Percentiles rank a stretch among this genome's conserved stretches.
Conservation (phyloP, 1,140 invertebrate species). For the Apis dorsata region DNA sequence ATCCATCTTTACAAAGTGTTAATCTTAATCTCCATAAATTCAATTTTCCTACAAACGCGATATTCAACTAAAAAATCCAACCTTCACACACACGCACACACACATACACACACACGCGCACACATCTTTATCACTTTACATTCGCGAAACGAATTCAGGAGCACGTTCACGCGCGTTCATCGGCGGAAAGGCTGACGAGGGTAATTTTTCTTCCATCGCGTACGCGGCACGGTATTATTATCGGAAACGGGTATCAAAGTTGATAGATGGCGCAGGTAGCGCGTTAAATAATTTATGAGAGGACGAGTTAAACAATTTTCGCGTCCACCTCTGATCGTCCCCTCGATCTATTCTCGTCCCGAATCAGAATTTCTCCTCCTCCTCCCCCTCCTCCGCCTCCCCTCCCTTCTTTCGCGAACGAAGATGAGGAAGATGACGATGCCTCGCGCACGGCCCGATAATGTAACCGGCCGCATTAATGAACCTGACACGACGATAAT, state of each 20-base stretch:
- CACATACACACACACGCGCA: too few relatives aligned
- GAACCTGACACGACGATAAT: constrained; percentile 62
- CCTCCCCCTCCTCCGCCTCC: constrained; percentile 12
- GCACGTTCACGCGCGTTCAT: not conserved
- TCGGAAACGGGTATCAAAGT: constrained; percentile 49
- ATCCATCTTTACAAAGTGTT: too few relatives aligned
- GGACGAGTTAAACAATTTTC: constrained; percentile 65
- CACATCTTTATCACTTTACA: too few relatives aligned
- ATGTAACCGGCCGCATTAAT: constrained; percentile 47
- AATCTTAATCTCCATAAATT: too few relatives aligned
- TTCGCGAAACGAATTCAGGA: not conserved
- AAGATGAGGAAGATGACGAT: constrained; percentile 29
- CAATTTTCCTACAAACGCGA: too few relatives aligned
- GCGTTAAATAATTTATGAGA: constrained; percentile 64
- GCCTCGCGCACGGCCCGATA: constrained; percentile 11
- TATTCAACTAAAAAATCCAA: too few relatives aligned
- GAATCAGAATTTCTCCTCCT: constrained; percentile 38
- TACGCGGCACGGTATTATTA: constrained; percentile 40
- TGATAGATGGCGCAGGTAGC: constrained; percentile 56
- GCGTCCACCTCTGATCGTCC: constrained; percentile 51
- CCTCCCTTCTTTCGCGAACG: not conserved
- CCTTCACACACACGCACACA: too few relatives aligned
- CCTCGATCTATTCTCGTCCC: constrained; percentile 49
- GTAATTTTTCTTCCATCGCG: constrained; percentile 14
- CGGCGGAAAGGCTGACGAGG: not conserved